Evolutionary conservation across 2,888 invertebrate genomes (phyloP), one percentile per base, ranked within the genome.

Genomic region (Eupithecia dodoneata): DNA sequence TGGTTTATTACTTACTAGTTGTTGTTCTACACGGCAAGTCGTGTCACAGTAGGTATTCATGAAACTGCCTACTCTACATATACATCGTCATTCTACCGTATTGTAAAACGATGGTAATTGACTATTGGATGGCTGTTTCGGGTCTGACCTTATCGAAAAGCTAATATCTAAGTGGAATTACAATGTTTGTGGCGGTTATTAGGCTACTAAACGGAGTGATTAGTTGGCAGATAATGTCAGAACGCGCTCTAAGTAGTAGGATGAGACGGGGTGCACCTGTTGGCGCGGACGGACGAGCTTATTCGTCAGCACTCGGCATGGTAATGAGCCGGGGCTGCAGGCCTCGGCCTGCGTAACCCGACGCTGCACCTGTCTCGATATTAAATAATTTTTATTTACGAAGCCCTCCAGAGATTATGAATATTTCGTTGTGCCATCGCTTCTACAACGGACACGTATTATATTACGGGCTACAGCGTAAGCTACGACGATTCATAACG

Each of bases 381-480:
- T 89, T 87, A 91, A 91, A 93, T 93, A 92, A 90, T 93, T 93
- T 92, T 93, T 92, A 92, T 93, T 93, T 92, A 94, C 91, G 88
- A 82, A 91, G 90, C 92, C 93, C 92, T 90, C 91, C 90, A 84
- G 88, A 92, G 91, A 93, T 92, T 93, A 92, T 91, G 91, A 91
- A 92, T 92, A 92, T 91, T 92, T 92, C 89, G 87, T 88, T 83
- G 87, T 87, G 88, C 85, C 92, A 93, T 94, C 94, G 88, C 82
- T 81, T 84, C 86, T 30, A 81, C 88, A 92, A 92, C 91, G 90
- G 83, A 84, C 88, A 86, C 91, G 90, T 93, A 93, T 94, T 89
- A 93, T 88, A 90, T 94, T 94, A 93, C 82, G 66, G 71, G 47
- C 65, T 72, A 59, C 93, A 83, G 83, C 83, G 82, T 72, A 69